phyloP scores from a whole-genome alignment of 2,113 vertebrate genomes.

The Prolemur simus region DNA sequence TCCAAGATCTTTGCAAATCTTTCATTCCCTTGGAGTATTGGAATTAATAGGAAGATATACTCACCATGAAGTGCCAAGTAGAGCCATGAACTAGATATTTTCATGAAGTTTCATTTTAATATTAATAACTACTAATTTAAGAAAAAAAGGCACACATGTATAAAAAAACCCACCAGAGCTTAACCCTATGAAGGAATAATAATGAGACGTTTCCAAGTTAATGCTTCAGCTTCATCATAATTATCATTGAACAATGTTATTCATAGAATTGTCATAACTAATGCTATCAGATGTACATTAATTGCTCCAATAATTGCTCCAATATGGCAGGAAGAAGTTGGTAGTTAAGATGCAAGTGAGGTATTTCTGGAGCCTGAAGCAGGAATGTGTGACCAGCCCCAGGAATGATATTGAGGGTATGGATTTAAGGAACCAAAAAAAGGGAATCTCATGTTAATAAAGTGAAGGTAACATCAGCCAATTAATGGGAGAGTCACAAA shows the following conservation, averaged over 20 bases:
- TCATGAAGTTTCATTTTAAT: neutral
- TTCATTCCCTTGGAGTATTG: neutral
- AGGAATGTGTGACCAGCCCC: neutral
- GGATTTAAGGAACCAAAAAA: neutral
- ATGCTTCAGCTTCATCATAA: neutral
- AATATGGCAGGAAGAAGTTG: neutral
- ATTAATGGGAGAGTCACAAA: neutral
- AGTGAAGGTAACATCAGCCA: neutral
- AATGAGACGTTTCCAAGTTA: neutral
- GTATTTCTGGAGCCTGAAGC: neutral
- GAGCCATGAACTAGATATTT: neutral
- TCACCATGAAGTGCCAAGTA: neutral
- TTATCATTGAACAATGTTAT: neutral
- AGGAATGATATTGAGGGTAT: neutral
- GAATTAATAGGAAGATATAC: neutral
- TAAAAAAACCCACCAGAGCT: neutral
- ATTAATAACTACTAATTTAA: conserved; percentile 10
- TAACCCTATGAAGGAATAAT: neutral
- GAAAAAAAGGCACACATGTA: neutral
- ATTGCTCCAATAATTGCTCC: neutral
- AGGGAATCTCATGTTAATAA: neutral
- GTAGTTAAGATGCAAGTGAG: neutral
- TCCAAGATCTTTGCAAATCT: neutral
- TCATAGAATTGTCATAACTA: neutral
- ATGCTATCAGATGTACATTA: neutral